A percentile compares a stretch with the other conserved stretches of the same genome.
Evolutionary conservation across 2,888 invertebrate genomes (phyloP).

Genomic region (Tetragnatha montana): DNA sequence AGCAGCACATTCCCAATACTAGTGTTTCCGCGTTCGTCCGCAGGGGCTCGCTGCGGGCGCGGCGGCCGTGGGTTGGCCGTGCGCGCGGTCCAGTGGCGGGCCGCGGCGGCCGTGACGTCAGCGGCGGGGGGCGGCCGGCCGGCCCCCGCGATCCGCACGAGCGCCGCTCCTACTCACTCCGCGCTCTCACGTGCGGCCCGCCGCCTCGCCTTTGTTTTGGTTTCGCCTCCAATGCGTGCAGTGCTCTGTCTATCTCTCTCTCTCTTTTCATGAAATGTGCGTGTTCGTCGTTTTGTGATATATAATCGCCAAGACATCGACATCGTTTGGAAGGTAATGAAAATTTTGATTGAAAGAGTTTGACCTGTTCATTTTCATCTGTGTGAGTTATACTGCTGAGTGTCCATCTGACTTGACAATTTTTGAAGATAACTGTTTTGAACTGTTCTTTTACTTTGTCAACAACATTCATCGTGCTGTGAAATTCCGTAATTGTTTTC

Average conservation of each 20-base stretch:
- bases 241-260: background rate
- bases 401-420: background rate
- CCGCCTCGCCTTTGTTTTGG: constrained; percentile 32
- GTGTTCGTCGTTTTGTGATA: background rate
- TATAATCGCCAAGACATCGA: background rate
- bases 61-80: constrained; percentile 18
- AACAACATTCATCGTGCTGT: too few relatives aligned
- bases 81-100: constrained; percentile 56
- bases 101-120: constrained; percentile 53
- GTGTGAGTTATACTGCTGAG: background rate
- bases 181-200: constrained; percentile 29
- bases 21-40: constrained; percentile 28
- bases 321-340: background rate
- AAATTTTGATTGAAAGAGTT: background rate
- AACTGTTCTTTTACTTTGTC: too few relatives aligned
- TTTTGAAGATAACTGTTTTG: too few relatives aligned
- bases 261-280: background rate
- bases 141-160: constrained; percentile 51
- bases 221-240: constrained; percentile 1
- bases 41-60: constrained; percentile 53
- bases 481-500: too few relatives aligned
- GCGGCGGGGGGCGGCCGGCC: constrained; percentile 41
- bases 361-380: background rate
- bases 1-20: constrained; percentile 34
- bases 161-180: constrained; percentile 46